Evolutionary conservation across 1,140 invertebrate genomes (phyloP).

Genomic region (Drosophila pseudoananassae): DNA sequence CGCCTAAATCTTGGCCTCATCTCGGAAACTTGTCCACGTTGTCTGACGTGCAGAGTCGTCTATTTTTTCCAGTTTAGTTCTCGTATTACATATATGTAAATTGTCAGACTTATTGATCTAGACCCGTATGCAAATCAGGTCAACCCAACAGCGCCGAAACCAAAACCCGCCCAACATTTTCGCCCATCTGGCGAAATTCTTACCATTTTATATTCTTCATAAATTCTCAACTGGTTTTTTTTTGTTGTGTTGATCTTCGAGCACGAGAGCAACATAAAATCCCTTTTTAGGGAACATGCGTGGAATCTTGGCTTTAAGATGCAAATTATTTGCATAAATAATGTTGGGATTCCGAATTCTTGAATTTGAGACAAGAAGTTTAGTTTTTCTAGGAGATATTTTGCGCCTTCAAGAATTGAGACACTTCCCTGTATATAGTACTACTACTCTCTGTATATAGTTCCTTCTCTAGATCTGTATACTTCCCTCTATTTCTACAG

Average conservation of each 20-base stretch:
- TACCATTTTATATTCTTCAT: conserved; percentile 17
- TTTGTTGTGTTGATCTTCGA: no score
- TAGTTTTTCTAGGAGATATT: no score
- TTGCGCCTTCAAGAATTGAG: no score
- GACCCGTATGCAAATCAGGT: conserved; percentile 56
- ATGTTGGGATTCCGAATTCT: background rate
- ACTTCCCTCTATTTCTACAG: no score
- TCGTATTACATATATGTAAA: conserved; percentile 52
- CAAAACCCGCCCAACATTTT: conserved; percentile 23
- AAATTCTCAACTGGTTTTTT: conserved; percentile 37
- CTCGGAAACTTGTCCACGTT: conserved; percentile 29
- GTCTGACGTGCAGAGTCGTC: conserved; percentile 3
- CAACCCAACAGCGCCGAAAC: background rate
- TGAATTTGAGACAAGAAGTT: no score
- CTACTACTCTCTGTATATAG: background rate
- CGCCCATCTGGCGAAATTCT: conserved; percentile 29
- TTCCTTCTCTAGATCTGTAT: background rate
- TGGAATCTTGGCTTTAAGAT: conserved; percentile 24
- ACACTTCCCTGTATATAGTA: no score
- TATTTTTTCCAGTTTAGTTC: conserved; percentile 6
- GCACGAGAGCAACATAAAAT: conserved; percentile 38
- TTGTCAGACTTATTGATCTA: conserved; percentile 28
- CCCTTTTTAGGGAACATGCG: conserved; percentile 12
- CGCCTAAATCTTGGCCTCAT: conserved; percentile 18
- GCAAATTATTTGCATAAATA: conserved; percentile 18